These are phyloP conservation scores for Myotis findleyi DNA, from an alignment of 2,797 vertebrate genomes.

Conservation along the genomic window DNA sequence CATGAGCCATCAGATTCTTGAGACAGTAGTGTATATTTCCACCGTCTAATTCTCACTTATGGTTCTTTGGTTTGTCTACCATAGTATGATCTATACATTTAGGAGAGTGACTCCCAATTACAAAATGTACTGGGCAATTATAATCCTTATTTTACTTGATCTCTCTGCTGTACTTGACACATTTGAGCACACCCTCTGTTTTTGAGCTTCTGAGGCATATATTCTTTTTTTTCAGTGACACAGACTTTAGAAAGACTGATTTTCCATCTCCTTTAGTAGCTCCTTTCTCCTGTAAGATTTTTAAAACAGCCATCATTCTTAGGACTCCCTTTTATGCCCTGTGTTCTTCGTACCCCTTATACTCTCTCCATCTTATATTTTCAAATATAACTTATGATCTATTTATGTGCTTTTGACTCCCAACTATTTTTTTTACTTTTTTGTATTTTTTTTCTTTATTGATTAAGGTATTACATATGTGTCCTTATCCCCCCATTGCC, in stretches of 20 bases:
- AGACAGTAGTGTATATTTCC: not conserved
- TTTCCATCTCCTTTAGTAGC: not conserved
- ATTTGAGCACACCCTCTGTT: not conserved
- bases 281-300: not conserved
- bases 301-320: not conserved
- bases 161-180: not conserved
- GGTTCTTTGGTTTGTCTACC: not conserved
- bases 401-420: not conserved
- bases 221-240: not conserved
- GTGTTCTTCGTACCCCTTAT: not conserved
- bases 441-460: no score
- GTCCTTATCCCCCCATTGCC: no score
- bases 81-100: not conserved
- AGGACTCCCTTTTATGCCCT: not conserved
- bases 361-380: not conserved
- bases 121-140: not conserved
- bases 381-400: not conserved
- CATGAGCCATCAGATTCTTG: not conserved
- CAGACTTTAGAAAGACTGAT: not conserved
- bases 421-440: not conserved
- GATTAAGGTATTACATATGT: no score
- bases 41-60: not conserved
- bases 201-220: not conserved
- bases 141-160: not conserved
- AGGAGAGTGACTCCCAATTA: not conserved